These are phyloP conservation scores for Channallabes apus DNA, from an alignment of 2,797 vertebrate species.

Conservation along the genomic window DNA sequence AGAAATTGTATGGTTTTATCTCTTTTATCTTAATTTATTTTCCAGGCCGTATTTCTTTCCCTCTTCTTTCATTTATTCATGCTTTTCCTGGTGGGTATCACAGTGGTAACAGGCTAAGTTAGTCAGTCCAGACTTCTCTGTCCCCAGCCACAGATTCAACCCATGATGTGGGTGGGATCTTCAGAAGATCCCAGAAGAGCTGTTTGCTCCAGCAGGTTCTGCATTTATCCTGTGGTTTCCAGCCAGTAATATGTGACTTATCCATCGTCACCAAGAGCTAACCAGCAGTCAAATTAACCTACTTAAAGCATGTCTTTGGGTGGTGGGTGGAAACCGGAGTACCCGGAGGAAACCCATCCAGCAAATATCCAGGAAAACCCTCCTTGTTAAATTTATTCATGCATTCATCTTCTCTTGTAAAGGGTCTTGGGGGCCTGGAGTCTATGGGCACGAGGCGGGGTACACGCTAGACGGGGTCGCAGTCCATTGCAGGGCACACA, in stretches of 20 bases:
- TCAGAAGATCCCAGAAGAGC: background rate
- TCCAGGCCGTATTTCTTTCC: background rate
- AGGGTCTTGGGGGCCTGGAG: too few relatives aligned
- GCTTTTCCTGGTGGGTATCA: background rate
- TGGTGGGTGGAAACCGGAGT: too few relatives aligned
- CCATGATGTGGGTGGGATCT: background rate
- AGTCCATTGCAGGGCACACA: too few relatives aligned
- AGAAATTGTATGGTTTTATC: background rate
- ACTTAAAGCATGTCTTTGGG: too few relatives aligned
- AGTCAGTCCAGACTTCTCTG: background rate
- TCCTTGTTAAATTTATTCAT: too few relatives aligned
- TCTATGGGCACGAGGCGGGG: too few relatives aligned
- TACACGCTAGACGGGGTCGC: too few relatives aligned
- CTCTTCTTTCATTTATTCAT: background rate
- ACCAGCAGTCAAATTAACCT: background rate
- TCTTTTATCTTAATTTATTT: background rate
- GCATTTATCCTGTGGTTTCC: background rate
- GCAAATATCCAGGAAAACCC: too few relatives aligned
- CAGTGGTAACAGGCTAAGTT: background rate
- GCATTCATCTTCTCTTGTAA: too few relatives aligned
- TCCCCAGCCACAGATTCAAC: too few relatives aligned
- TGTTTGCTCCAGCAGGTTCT: background rate
- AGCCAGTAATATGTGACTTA: background rate
- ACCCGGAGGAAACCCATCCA: too few relatives aligned
- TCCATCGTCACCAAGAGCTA: background rate